Percentiles rank a stretch among this genome's conserved stretches.
These are phyloP conservation scores for Xyrauchen texanus DNA, from an alignment of 2,113 vertebrate genomes.

Conservation along the genomic window DNA sequence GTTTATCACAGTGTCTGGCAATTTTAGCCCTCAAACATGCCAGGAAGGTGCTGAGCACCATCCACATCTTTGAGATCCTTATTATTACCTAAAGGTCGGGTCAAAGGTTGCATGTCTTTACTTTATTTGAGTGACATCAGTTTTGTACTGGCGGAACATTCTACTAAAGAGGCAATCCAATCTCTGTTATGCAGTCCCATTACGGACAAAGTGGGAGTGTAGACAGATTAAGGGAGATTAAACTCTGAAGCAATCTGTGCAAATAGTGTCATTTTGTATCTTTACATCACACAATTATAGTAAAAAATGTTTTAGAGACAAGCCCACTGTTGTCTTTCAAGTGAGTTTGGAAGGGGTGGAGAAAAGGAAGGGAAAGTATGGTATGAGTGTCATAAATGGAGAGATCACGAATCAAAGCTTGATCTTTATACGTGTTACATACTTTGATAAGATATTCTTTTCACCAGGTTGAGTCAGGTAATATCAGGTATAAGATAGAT, in stretches of 20 bases:
- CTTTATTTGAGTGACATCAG: conserved; percentile 19
- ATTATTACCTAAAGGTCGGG: neutral
- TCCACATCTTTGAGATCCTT: neutral
- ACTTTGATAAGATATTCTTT: too few relatives aligned
- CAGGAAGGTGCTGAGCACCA: neutral
- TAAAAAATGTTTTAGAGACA: too few relatives aligned
- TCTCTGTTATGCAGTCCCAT: conserved; percentile 9
- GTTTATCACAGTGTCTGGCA: neutral
- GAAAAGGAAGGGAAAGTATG: too few relatives aligned
- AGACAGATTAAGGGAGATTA: conserved; percentile 37
- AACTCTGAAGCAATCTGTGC: conserved; percentile 3
- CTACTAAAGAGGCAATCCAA: conserved; percentile 16
- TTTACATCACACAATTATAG: too few relatives aligned
- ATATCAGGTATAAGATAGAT: too few relatives aligned
- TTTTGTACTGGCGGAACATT: conserved; percentile 18
- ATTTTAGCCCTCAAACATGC: neutral
- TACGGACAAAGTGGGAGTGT: conserved; percentile 17
- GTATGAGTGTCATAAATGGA: too few relatives aligned
- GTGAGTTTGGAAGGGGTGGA: too few relatives aligned
- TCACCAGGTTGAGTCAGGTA: too few relatives aligned
- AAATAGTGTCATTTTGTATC: neutral
- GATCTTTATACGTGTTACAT: too few relatives aligned
- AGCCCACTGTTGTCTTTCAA: too few relatives aligned
- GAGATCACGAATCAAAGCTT: too few relatives aligned
- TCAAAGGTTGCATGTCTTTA: conserved; percentile 1